Base-by-base conservation (phyloP, 2,888 invertebrate species). In the Andrena flavipes region DNA sequence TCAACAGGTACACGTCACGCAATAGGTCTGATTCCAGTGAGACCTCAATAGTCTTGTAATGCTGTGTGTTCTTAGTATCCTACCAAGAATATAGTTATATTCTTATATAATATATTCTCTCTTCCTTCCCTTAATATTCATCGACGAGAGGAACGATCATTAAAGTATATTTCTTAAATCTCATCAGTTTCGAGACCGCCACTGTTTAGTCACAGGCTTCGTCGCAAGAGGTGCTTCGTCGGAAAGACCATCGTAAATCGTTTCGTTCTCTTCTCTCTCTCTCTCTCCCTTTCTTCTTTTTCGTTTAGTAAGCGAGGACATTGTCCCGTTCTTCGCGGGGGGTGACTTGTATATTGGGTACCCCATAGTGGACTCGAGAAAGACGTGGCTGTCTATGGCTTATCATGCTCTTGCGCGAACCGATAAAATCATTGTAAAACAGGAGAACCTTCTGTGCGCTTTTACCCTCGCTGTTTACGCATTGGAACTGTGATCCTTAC, bases 401-500 rank as follows among this genome's bases (percentile, higher is more conserved):
- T 87, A 78, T 79, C 77, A 76, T 67, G 73, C 76, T 86, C 76
- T 68, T 56, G 63, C 62, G 62, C 62, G 73, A 80, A 86, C 69
- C 33, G 83, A 83, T 78, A 80, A 84, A 84, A 86, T 78, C 74
- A 88, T 82, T 69, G 67, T 82, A 84, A 87, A 84, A 68, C 64
- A 74, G 77, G 78, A 86, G 77, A 88, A 77, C 69, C 69, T 81
- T 74, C 63, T 80, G 84, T 87, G 87, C 82, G 87, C 76, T 87
- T 88, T 82, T 84, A 79, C 67, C 72, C 63, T 76, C 56, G 64
- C 74, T 79, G 49, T 86, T 74, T 78, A 76, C 69, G 68, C 65
- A 78, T 51, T 59, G 76, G 72, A 88, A 73, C 73, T 80, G 72
- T 75, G 75, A 71, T 76, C 74, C 78, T 80, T 80, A 86, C 78